Evolutionary conservation across 1,140 invertebrate species (phyloP).

Genomic region (Eueides isabella): DNA sequence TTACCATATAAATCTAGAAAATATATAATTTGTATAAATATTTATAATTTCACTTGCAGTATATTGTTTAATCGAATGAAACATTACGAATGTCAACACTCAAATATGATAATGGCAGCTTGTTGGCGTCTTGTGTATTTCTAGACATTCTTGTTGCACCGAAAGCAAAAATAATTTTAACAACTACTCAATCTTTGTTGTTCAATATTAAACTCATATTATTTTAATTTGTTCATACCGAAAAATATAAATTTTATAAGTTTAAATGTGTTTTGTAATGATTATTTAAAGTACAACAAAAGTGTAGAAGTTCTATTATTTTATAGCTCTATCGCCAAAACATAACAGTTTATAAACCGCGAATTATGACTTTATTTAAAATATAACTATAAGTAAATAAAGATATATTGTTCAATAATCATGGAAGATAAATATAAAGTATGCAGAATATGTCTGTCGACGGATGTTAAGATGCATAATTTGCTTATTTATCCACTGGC

Average conservation of each 20-base stretch:
- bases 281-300: slow-evolving; percentile 23
- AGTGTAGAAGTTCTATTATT: slow-evolving; percentile 63
- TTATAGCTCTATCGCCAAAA: slow-evolving; percentile 61
- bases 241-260: slow-evolving; percentile 20
- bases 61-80: slow-evolving; percentile 16
- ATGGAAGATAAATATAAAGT: slow-evolving; percentile 59
- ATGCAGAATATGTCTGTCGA: slow-evolving; percentile 63
- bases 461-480: slow-evolving; percentile 56
- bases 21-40: neutral
- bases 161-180: slow-evolving; percentile 37
- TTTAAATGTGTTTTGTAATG: slow-evolving; percentile 15
- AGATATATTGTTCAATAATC: slow-evolving; percentile 23
- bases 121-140: slow-evolving; percentile 66
- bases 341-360: slow-evolving; percentile 42
- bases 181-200: slow-evolving; percentile 16
- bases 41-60: neutral
- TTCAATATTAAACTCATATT: slow-evolving; percentile 19
- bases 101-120: slow-evolving; percentile 36
- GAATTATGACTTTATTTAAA: slow-evolving; percentile 47
- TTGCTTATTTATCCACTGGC: slow-evolving; percentile 50
- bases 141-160: slow-evolving; percentile 64
- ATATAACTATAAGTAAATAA: slow-evolving; percentile 10
- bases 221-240: slow-evolving; percentile 26
- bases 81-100: slow-evolving; percentile 32
- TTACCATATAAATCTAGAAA: neutral